These are phyloP conservation scores for Polylopha cassiicola DNA, from an alignment of 2,888 invertebrate species.

Conservation along the genomic window DNA sequence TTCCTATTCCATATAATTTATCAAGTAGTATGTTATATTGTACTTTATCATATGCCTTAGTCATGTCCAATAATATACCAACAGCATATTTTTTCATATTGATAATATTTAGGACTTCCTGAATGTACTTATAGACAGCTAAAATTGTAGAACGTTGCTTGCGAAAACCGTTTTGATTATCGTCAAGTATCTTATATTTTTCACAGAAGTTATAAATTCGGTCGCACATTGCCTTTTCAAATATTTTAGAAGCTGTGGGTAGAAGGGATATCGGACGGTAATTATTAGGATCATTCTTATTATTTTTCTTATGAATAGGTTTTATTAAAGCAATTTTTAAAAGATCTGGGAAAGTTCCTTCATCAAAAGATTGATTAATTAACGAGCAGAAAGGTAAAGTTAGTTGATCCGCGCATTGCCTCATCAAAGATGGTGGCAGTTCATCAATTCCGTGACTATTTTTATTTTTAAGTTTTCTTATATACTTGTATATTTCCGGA, in stretches of 20 bases:
- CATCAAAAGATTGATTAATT: neutral
- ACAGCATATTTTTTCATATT: constrained; percentile 15
- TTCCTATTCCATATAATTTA: constrained; percentile 14
- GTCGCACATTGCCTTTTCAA: constrained; percentile 15
- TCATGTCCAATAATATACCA: constrained; percentile 18
- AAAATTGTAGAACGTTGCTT: constrained; percentile 6
- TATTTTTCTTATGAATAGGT: constrained; percentile 8
- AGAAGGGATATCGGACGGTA: constrained; percentile 20
- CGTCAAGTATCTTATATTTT: constrained; percentile 3
- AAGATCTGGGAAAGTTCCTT: neutral
- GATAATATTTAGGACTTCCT: constrained; percentile 8
- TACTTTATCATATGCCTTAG: constrained; percentile 22
- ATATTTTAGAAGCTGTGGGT: neutral
- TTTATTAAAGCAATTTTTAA: neutral
- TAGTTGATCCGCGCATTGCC: neutral
- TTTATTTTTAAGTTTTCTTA: neutral
- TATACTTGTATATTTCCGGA: neutral
- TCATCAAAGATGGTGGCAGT: neutral
- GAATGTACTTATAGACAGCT: constrained; percentile 12
- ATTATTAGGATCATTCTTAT: constrained; percentile 11
- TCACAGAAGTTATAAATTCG: neutral
- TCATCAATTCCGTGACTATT: neutral
- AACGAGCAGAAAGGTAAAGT: neutral
- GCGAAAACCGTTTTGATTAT: constrained; percentile 19
- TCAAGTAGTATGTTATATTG: constrained; percentile 12